These are phyloP conservation scores for Leucozona laternaria DNA, from an alignment of 2,888 invertebrate species.

Conservation along the genomic window DNA sequence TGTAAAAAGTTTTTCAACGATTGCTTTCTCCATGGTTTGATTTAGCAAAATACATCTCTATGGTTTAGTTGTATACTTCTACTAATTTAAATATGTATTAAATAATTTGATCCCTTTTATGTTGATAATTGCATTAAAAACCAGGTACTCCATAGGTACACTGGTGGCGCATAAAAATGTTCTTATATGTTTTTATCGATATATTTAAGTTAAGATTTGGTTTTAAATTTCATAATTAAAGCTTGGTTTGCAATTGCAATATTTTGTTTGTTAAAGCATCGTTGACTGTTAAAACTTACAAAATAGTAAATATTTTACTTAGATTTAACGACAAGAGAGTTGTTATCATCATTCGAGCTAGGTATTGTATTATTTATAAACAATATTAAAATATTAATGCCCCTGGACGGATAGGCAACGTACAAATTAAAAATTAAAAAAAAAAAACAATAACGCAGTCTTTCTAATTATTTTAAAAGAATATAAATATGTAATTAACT, in stretches of 20 bases:
- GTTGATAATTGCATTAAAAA: slow-evolving; percentile 55
- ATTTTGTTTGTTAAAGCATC: slow-evolving; percentile 62
- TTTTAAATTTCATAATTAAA: slow-evolving; percentile 62
- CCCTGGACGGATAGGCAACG: slow-evolving; percentile 65
- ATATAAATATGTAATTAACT: background rate
- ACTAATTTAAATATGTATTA: slow-evolving; percentile 38
- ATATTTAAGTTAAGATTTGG: slow-evolving; percentile 35
- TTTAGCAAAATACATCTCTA: slow-evolving; percentile 45
- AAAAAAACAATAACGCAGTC: slow-evolving; percentile 66
- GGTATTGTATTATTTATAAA: slow-evolving; percentile 23
- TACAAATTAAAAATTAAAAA: slow-evolving; percentile 25
- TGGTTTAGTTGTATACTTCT: slow-evolving; percentile 32
- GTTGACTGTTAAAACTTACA: slow-evolving; percentile 46
- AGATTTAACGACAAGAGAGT: slow-evolving; percentile 19
- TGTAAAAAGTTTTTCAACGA: slow-evolving; percentile 34
- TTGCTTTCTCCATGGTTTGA: slow-evolving; percentile 29
- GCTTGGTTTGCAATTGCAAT: slow-evolving; percentile 62
- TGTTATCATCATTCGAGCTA: slow-evolving; percentile 12
- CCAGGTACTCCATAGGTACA: slow-evolving; percentile 55
- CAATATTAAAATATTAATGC: slow-evolving; percentile 42
- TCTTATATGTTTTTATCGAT: slow-evolving; percentile 35
- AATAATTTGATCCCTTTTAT: slow-evolving; percentile 69
- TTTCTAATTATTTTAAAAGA: slow-evolving; percentile 50
- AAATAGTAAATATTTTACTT: slow-evolving; percentile 18
- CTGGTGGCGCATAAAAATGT: slow-evolving; percentile 21